A percentile compares a stretch with the other conserved stretches of the same genome.
Conservation (phyloP, 2,888 invertebrate species). For the Oscheius sp. region DNA sequence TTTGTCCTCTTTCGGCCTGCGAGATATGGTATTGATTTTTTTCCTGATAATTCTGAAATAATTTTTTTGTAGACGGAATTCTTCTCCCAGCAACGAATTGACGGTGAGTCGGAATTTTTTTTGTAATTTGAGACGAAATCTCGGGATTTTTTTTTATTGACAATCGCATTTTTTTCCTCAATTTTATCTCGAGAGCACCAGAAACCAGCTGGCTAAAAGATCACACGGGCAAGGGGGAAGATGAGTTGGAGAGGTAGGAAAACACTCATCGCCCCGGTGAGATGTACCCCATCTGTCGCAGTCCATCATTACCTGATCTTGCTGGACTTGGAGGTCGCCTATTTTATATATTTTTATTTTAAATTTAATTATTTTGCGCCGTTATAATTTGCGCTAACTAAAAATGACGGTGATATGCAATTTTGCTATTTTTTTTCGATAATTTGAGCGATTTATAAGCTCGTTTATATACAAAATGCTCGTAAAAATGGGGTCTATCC, state of each 20-base stretch:
- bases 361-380: too few relatives aligned
- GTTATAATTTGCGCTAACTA: too few relatives aligned
- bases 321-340: slow-evolving; percentile 19
- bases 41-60: neutral
- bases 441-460: too few relatives aligned
- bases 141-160: slow-evolving; percentile 9
- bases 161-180: neutral
- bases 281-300: slow-evolving; percentile 30
- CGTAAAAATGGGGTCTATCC: too few relatives aligned
- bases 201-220: neutral
- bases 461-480: too few relatives aligned
- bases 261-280: neutral
- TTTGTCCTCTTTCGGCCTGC: slow-evolving; percentile 14
- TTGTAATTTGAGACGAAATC: neutral
- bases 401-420: too few relatives aligned
- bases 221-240: neutral
- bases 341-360: too few relatives aligned
- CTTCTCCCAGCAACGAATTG: slow-evolving; percentile 49
- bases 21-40: slow-evolving; percentile 35
- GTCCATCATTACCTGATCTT: slow-evolving; percentile 6
- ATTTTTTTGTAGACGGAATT: slow-evolving; percentile 45
- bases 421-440: too few relatives aligned
- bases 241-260: slow-evolving; percentile 34
- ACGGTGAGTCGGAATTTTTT: slow-evolving; percentile 45
- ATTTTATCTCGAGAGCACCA: neutral